Conservation (phyloP, 2,797 vertebrate genomes). For the Cyprinella venusta region DNA sequence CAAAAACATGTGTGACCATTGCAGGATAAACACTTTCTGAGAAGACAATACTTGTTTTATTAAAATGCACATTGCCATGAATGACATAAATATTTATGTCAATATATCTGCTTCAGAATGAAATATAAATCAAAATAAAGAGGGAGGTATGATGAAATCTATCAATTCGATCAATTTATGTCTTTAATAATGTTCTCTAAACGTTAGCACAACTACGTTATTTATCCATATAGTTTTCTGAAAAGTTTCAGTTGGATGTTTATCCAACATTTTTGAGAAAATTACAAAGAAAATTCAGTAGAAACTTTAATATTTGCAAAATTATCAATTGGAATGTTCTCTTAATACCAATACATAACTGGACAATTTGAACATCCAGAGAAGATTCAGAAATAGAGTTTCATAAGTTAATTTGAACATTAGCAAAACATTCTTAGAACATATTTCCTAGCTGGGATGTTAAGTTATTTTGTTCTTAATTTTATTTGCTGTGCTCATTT, state of each 20-base stretch:
- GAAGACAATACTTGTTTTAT: not conserved
- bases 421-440: not conserved
- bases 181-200: not conserved
- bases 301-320: too few relatives aligned
- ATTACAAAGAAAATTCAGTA: too few relatives aligned
- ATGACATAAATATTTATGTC: not conserved
- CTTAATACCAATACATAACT: not conserved
- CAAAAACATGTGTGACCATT: not conserved
- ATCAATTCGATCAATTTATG: not conserved
- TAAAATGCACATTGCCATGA: not conserved
- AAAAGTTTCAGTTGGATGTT: too few relatives aligned
- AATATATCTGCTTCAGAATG: not conserved
- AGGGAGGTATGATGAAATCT: not conserved
- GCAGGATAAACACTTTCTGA: not conserved
- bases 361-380: not conserved
- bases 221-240: not conserved
- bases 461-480: not conserved
- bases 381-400: not conserved
- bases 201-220: not conserved
- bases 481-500: not conserved
- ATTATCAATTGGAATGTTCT: not conserved
- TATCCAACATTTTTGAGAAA: too few relatives aligned
- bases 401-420: not conserved
- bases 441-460: not conserved
- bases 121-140: not conserved